These are phyloP conservation scores for Xylocopa sonorina DNA, from an alignment of 1,140 invertebrate species.

Conservation along the genomic window DNA sequence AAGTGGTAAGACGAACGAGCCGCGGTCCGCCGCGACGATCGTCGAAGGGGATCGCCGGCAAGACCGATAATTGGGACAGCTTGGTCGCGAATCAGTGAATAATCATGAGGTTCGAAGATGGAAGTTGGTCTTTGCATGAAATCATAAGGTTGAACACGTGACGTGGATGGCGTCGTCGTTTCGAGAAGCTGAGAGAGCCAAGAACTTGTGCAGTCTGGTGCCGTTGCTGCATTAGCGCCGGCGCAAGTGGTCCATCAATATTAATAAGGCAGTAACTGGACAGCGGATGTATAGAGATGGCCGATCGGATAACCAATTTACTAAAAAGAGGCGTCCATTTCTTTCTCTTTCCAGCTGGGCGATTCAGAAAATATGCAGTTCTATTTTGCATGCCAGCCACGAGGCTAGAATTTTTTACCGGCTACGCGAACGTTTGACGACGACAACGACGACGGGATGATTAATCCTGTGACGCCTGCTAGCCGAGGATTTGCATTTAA, in stretches of 20 bases:
- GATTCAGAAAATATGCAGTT: not conserved
- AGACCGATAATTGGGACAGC: conserved; percentile 36
- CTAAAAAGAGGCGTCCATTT: not conserved
- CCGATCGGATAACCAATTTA: conserved; percentile 47
- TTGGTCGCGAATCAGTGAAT: conserved; percentile 43
- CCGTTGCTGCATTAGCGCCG: conserved; percentile 63
- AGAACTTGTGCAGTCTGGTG: conserved; percentile 47
- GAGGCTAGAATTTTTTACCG: not conserved
- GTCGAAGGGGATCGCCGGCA: not conserved
- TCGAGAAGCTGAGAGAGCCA: conserved; percentile 6
- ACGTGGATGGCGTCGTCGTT: conserved; percentile 33
- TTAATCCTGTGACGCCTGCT: conserved; percentile 1
- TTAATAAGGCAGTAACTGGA: conserved; percentile 67
- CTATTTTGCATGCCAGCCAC: not conserved
- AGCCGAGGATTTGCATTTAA: conserved; percentile 29
- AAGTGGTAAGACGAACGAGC: not conserved
- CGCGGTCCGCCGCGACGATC: too few species aligned
- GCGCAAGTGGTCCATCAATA: conserved; percentile 69
- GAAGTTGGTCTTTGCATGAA: conserved; percentile 49
- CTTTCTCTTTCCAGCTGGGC: too few species aligned
- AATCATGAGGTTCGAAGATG: conserved; percentile 44
- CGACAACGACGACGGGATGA: not conserved
- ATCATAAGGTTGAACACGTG: conserved; percentile 58
- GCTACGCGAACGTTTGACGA: not conserved
- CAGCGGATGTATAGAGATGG: conserved; percentile 49